Conservation (phyloP, 2,113 vertebrate genomes). For the Odocoileus hemionus region DNA sequence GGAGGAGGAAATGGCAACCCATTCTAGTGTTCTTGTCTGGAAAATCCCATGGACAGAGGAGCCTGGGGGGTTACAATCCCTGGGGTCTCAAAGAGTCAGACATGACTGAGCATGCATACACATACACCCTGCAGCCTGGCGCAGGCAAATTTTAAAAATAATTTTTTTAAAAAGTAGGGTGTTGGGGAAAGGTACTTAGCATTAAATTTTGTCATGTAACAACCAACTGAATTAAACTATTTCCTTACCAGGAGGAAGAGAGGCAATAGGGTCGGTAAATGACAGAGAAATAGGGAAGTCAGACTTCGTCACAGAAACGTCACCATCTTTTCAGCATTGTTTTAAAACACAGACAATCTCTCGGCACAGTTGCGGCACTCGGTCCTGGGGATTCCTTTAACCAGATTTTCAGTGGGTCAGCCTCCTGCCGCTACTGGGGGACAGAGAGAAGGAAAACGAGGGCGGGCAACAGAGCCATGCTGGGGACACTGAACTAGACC, state of each 20-base stretch:
- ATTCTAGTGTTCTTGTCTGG: not conserved
- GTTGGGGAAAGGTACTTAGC: not conserved
- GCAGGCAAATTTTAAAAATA: not conserved
- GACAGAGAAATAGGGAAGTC: not conserved
- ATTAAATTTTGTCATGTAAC: not conserved
- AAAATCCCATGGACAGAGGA: not conserved
- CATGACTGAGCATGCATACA: accelerated
- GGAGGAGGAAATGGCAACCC: not conserved
- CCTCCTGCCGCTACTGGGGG: accelerated
- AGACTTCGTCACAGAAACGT: not conserved
- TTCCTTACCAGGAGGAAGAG: not conserved
- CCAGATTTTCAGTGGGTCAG: not conserved
- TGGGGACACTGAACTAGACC: not conserved
- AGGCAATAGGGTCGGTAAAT: not conserved
- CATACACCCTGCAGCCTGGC: not conserved
- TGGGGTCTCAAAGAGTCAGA: not conserved
- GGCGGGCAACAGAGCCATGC: not conserved
- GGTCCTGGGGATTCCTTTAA: not conserved
- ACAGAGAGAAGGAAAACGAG: not conserved
- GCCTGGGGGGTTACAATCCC: not conserved
- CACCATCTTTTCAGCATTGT: not conserved
- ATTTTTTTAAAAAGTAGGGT: not conserved
- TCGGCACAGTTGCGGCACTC: accelerated
- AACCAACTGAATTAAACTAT: not conserved
- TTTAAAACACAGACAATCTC: not conserved